phyloP scores from a whole-genome alignment of 2,888 invertebrate species.

The Drosophila maculinotata region DNA sequence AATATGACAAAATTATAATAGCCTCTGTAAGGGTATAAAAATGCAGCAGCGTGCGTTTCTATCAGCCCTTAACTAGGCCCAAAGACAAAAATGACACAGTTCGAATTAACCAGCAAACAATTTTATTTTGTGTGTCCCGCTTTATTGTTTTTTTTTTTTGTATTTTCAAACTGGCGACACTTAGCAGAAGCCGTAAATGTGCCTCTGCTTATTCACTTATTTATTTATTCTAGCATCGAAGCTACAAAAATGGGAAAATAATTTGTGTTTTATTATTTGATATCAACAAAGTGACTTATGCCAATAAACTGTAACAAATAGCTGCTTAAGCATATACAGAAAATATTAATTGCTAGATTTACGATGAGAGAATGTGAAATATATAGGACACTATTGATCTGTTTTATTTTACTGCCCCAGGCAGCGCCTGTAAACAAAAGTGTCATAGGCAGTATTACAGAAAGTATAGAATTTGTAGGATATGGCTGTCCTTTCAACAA shows the following conservation, averaged over 20 bases:
- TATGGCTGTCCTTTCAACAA: slow-evolving; percentile 27
- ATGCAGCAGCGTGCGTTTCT: no score
- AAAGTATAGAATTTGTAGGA: slow-evolving; percentile 23
- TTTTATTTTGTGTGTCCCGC: no score
- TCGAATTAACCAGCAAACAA: no score
- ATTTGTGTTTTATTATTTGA: slow-evolving; percentile 32
- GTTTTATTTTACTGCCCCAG: slow-evolving; percentile 28
- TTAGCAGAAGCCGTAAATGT: no score
- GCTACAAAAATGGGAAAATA: not conserved
- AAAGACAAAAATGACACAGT: no score
- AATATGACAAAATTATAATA: no score
- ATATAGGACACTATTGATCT: slow-evolving; percentile 27
- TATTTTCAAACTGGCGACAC: no score
- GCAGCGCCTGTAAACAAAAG: slow-evolving; percentile 31
- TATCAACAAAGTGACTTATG: slow-evolving; percentile 21
- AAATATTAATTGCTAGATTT: slow-evolving; percentile 53
- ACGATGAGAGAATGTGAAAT: slow-evolving; percentile 42
- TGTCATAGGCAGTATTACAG: slow-evolving; percentile 36
- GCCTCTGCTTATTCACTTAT: no score
- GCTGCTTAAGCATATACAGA: slow-evolving; percentile 47
- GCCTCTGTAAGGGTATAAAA: no score
- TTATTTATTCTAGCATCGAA: no score
- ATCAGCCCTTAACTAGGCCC: no score
- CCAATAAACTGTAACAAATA: slow-evolving; percentile 25
- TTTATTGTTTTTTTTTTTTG: no score